phyloP scores from a whole-genome alignment of 2,113 vertebrate species.

The Tupaia chinensis region DNA sequence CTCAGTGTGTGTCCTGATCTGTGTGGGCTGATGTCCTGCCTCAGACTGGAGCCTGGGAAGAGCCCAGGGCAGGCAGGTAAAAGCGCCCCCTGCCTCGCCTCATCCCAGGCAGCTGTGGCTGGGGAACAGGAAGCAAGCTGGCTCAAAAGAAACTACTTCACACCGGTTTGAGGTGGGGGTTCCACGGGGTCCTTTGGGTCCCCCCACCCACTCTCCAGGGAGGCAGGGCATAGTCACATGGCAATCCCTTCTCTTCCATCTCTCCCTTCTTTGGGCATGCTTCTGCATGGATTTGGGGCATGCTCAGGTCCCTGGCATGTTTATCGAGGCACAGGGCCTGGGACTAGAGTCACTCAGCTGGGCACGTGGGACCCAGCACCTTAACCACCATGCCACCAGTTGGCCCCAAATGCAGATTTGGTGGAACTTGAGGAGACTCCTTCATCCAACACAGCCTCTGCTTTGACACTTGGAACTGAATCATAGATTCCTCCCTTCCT shows the following conservation, averaged over 20 bases:
- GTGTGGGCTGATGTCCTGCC: neutral
- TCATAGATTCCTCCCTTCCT: neutral
- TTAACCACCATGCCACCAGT: no score
- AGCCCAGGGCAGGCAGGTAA: neutral
- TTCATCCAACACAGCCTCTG: neutral
- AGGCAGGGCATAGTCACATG: no score
- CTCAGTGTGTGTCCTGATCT: neutral
- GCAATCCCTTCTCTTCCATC: no score
- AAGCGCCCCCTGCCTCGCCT: neutral
- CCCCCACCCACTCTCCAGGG: no score
- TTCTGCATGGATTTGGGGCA: no score
- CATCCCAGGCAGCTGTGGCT: neutral
- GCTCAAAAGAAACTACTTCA: neutral
- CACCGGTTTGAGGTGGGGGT: neutral
- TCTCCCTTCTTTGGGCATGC: no score
- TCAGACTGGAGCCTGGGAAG: neutral
- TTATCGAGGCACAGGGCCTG: no score
- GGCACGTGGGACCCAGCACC: no score
- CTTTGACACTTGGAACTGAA: neutral
- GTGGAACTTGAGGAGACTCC: neutral
- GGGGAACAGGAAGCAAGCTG: neutral
- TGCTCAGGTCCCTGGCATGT: no score
- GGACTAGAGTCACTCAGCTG: no score
- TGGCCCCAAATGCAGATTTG: rapidly evolving
- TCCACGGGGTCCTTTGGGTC: neutral